phyloP scores from a whole-genome alignment of 2,888 invertebrate genomes.

The Tortricodes alternella region DNA sequence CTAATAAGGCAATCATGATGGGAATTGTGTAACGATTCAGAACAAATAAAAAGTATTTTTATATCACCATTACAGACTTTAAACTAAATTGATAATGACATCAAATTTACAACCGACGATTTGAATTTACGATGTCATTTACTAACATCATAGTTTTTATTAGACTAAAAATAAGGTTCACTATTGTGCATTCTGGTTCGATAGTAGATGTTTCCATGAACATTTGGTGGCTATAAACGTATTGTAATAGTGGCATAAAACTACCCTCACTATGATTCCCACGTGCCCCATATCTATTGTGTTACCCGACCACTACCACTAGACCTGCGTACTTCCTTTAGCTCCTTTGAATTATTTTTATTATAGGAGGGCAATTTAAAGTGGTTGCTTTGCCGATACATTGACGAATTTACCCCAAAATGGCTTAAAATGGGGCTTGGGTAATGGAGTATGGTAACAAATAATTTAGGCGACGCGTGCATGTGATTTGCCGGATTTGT shows the following conservation, averaged over 20 bases:
- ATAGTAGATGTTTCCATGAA: slow-evolving; percentile 26
- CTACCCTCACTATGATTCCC: slow-evolving; percentile 53
- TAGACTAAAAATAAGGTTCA: neutral
- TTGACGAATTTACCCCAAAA: slow-evolving; percentile 64
- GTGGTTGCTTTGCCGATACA: slow-evolving; percentile 48
- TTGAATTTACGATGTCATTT: slow-evolving; percentile 4
- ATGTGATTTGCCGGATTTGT: slow-evolving; percentile 47
- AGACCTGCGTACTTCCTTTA: slow-evolving; percentile 35
- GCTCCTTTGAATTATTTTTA: neutral
- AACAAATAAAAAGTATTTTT: slow-evolving; percentile 2
- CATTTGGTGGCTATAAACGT: slow-evolving; percentile 45
- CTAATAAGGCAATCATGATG: no score
- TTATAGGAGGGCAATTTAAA: slow-evolving; percentile 39
- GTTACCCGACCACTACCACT: slow-evolving; percentile 40
- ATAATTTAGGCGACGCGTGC: slow-evolving; percentile 59
- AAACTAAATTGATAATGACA: slow-evolving; percentile 37
- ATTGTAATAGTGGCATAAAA: slow-evolving; percentile 40
- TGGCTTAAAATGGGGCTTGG: slow-evolving; percentile 50
- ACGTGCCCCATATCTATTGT: slow-evolving; percentile 55
- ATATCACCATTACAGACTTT: slow-evolving; percentile 3
- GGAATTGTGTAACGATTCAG: neutral
- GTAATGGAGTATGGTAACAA: slow-evolving; percentile 61
- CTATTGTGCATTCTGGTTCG: neutral
- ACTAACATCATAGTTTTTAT: neutral
- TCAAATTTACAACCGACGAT: slow-evolving; percentile 39